Percentiles rank a stretch among this genome's conserved stretches.
Evolutionary conservation across 2,113 vertebrate genomes (phyloP).

Genomic region (Eira barbara): DNA sequence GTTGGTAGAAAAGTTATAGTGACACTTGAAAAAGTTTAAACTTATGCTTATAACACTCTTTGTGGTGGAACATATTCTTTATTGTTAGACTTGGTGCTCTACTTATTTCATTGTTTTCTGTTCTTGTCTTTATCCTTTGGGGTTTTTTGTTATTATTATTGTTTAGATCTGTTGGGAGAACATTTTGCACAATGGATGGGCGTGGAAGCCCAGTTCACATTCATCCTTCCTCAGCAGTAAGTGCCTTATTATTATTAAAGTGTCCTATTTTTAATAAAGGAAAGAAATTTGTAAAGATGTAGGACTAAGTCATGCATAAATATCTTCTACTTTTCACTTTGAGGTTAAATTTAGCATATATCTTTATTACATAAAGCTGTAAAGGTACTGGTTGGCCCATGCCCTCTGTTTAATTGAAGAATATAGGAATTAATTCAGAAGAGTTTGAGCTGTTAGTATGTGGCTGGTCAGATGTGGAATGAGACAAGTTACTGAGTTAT

Average conservation of each 20-base stretch:
- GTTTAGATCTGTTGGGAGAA: constrained; percentile 91
- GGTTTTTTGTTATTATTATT: not conserved
- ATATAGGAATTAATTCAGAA: constrained; percentile 26
- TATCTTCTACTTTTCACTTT: constrained; percentile 37
- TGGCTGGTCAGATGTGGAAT: constrained; percentile 39
- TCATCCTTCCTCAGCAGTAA: constrained; percentile 97
- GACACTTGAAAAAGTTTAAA: constrained; percentile 7
- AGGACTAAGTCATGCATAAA: constrained; percentile 10
- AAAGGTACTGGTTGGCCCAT: not conserved
- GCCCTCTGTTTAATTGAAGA: not conserved
- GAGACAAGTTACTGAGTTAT: not conserved
- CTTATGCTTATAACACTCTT: not conserved
- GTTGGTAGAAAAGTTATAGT: constrained; percentile 21
- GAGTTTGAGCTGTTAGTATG: not conserved
- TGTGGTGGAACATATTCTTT: not conserved
- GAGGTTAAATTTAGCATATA: not conserved
- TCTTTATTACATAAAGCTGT: not conserved
- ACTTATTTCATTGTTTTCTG: constrained; percentile 5
- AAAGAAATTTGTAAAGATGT: not conserved
- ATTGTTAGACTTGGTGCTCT: not conserved
- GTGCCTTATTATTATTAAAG: constrained; percentile 35
- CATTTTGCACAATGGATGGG: constrained; percentile 98
- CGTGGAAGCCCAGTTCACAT: constrained; percentile 94
- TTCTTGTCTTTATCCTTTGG: constrained; percentile 36
- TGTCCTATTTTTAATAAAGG: constrained; percentile 23